phyloP scores from a whole-genome alignment of 2,113 vertebrate species.

The Ranitomeya imitator region DNA sequence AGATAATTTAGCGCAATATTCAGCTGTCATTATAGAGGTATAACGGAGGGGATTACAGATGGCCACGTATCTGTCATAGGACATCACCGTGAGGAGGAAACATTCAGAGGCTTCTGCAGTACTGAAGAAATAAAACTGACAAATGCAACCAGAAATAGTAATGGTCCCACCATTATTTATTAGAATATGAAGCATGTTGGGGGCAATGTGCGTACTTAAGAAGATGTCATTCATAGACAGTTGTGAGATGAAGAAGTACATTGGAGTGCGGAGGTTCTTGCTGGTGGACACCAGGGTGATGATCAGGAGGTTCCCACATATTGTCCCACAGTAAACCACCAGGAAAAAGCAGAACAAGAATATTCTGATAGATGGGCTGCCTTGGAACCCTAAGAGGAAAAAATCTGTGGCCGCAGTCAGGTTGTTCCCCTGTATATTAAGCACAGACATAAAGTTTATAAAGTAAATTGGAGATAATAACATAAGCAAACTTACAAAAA shows the following conservation, averaged over 20 bases:
- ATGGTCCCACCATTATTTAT: background rate
- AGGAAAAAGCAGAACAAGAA: background rate
- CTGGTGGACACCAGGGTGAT: background rate
- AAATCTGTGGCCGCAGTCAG: no score
- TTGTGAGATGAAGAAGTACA: background rate
- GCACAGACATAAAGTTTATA: no score
- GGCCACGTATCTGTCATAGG: background rate
- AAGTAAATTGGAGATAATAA: no score
- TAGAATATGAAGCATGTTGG: background rate
- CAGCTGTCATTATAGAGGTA: background rate
- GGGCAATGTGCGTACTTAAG: background rate
- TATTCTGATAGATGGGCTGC: background rate
- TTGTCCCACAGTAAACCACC: background rate
- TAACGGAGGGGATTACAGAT: conserved; percentile 4
- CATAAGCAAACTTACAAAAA: no score
- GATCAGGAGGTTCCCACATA: background rate
- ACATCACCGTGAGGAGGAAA: background rate
- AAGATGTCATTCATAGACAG: background rate
- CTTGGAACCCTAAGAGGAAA: no score
- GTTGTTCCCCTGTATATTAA: no score
- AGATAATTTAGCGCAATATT: background rate
- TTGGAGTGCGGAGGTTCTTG: background rate
- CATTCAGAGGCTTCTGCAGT: background rate
- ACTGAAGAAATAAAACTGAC: background rate
- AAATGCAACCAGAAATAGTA: background rate